Conservation (phyloP, 2,797 vertebrate genomes). For the Alectoris magna region DNA sequence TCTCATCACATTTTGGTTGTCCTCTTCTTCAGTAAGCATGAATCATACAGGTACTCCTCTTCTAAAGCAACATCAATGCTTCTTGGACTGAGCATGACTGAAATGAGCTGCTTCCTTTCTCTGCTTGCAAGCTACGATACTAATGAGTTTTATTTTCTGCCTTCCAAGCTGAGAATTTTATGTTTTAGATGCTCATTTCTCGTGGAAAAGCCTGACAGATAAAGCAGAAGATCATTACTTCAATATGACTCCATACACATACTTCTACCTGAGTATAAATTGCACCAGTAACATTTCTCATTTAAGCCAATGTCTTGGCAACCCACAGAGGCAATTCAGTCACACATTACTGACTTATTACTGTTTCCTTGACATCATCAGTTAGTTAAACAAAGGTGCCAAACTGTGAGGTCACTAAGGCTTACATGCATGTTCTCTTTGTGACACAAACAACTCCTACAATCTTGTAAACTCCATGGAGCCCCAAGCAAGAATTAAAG, state of each 20-base stretch:
- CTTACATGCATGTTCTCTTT: neutral
- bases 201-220: neutral
- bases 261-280: neutral
- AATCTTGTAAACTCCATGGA: neutral
- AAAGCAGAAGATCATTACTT: neutral
- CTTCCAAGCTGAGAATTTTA: neutral
- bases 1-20: neutral
- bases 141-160: neutral
- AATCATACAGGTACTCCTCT: neutral
- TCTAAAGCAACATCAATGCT: neutral
- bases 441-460: neutral
- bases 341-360: neutral
- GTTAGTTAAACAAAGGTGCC: neutral
- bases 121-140: neutral
- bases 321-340: neutral
- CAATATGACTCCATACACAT: neutral
- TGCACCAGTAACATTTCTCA: neutral
- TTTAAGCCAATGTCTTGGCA: neutral
- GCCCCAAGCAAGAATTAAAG: neutral
- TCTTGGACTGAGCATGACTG: accelerated
- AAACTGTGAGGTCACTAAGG: neutral
- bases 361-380: neutral
- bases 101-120: neutral
- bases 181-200: neutral
- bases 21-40: neutral